Evolutionary conservation across 2,888 invertebrate genomes (phyloP), one percentile per base, ranked within the genome.

Genomic region (Busseola fusca): DNA sequence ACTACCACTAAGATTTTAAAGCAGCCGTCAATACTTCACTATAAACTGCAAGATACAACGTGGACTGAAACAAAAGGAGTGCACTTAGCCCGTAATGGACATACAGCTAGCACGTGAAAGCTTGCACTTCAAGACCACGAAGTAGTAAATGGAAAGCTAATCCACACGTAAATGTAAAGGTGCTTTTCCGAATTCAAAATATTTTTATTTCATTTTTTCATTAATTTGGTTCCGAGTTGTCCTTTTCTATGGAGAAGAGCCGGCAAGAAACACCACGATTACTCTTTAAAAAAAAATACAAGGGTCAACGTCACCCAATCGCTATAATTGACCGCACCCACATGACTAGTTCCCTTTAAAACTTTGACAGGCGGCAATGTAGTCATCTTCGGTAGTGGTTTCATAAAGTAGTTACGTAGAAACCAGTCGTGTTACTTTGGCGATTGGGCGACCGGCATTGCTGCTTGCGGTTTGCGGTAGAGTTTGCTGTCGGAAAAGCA

Each of bases 31-130:
- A 77, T 72, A 58, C 27, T 68, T 50, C 27, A 64, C 27, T 14
- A 48, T 54, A 48, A 62, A 78, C 66, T 60, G 50, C 16, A 48
- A 64, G 42, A 62, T 50, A 74, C 67, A 52, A 63, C 25, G 42
- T 37, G 50, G 45, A 37, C 64, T 76, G 64, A 74, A 76, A 69
- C 64, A 81, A 77, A 83, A 79, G 69, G 70, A 78, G 69, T 59
- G 83, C 86, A 82, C 78, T 81, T 84, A 86, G 76, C 66, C 64
- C 64, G 74, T 86, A 83, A 83, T 84, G 82, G 83, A 81, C 77
- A 74, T 57, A 72, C 59, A 67, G 60, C 59, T 52, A 64, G 42
- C 34, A 59, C 69, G 60, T 67, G 70, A 75, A 62, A 56, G 67
- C 69, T 73, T 25, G 25, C 30, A 16, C 42, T 59, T n/a, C n/a